phyloP scores from a whole-genome alignment of 2,888 invertebrate genomes.

The Zele albiditarsus region DNA sequence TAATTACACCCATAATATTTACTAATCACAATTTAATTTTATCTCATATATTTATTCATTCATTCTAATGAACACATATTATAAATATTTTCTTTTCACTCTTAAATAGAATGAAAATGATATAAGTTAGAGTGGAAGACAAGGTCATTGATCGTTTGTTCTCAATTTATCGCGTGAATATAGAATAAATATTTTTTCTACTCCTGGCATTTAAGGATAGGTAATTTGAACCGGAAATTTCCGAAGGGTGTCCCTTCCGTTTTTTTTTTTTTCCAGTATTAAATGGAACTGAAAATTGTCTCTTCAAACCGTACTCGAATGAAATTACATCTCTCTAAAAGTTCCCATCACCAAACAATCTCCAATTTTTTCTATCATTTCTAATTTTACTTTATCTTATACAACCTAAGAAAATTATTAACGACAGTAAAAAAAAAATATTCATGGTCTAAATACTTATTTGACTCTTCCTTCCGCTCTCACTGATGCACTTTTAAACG shows the following conservation, averaged over 20 bases:
- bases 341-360: not conserved
- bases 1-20: not conserved
- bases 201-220: slow-evolving; percentile 14
- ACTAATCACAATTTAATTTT: too few species aligned
- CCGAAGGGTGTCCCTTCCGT: not conserved
- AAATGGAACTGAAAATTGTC: slow-evolving; percentile 39
- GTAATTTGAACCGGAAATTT: slow-evolving; percentile 36
- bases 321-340: slow-evolving; percentile 20
- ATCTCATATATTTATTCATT: too few species aligned
- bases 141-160: not conserved
- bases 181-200: not conserved
- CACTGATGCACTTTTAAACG: slow-evolving; percentile 31
- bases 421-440: not conserved
- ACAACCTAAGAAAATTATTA: not conserved
- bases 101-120: too few species aligned
- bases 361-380: not conserved
- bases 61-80: too few species aligned
- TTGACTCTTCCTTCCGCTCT: slow-evolving; percentile 20
- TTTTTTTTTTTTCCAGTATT: not conserved
- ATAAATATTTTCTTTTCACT: too few species aligned
- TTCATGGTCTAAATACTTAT: slow-evolving; percentile 8
- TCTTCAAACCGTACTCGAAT: slow-evolving; percentile 10
- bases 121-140: not conserved
- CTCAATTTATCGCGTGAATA: not conserved
- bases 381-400: not conserved